These are phyloP conservation scores for Grapholita molesta DNA, from an alignment of 1,140 invertebrate species.

Conservation along the genomic window DNA sequence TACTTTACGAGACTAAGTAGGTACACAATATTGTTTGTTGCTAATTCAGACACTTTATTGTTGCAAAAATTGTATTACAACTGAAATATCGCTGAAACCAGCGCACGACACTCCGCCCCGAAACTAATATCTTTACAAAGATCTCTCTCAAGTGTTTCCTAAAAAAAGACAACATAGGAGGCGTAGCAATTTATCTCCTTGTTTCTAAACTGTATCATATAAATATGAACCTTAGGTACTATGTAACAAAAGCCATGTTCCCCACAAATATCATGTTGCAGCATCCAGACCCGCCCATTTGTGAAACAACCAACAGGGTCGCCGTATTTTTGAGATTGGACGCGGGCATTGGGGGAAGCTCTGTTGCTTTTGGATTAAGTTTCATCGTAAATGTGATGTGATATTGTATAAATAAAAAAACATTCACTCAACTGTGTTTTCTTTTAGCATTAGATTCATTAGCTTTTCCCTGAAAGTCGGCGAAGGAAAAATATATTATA, in stretches of 20 bases:
- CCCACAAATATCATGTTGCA: conserved; percentile 27
- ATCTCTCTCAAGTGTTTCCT: conserved; percentile 35
- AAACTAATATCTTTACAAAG: conserved; percentile 55
- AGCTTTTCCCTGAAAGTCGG: background rate
- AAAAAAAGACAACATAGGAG: conserved; percentile 43
- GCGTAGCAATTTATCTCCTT: conserved; percentile 47
- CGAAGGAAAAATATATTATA: background rate
- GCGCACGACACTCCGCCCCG: conserved; percentile 55
- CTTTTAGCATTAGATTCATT: conserved; percentile 1
- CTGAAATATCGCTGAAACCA: conserved; percentile 26
- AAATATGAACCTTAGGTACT: conserved; percentile 45
- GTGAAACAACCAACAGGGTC: conserved; percentile 43
- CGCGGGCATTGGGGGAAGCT: conserved; percentile 53
- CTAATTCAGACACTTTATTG: conserved; percentile 5
- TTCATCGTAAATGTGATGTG: conserved; percentile 32
- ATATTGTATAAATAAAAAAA: conserved; percentile 8
- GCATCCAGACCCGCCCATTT: conserved; percentile 54
- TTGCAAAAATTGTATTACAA: conserved; percentile 16
- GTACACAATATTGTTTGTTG: background rate
- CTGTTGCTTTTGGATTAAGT: conserved; percentile 47
- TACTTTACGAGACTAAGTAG: background rate
- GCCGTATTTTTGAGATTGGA: conserved; percentile 46
- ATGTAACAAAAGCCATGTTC: conserved; percentile 40
- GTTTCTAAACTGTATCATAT: conserved; percentile 32
- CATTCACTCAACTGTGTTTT: conserved; percentile 5